Evolutionary conservation across 2,113 vertebrate genomes (phyloP), one percentile per base, ranked within the genome.

Genomic region (Pseudorectes ferrugineus): DNA sequence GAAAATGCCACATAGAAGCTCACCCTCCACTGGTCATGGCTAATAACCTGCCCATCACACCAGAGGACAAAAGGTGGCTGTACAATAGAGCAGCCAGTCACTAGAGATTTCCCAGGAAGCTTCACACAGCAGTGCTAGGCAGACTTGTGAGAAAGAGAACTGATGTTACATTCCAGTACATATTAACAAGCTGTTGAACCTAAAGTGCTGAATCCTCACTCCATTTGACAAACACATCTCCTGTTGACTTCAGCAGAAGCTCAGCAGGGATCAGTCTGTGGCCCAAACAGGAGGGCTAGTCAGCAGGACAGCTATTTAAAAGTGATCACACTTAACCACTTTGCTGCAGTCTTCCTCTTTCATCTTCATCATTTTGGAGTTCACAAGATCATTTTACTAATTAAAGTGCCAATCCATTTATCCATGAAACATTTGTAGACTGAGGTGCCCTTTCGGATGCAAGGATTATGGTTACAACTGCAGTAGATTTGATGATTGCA

Each of bases 31-130:
- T 73, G 75, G 85, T 79, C 63, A 82, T 38, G 55, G 40, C 43
- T 86, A 86, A 63, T 83, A 68, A 96, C 70, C 58, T 90, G 70
- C 46, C 72, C 46, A 22, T 95, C 86, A 77, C 52, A 77, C 43
- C 20, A 87, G 62, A 93, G 40, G 76, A 93, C 77, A 93, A 93
- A 96, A 93, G 84, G 46, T 63, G 42, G 59, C n/a, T n/a, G 14
- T 22, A 93, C 74, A 91, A 81, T 19, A 87, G 85, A 81, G 51
- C n/a, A 94, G 95, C 19, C 61, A 63, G 29, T 11, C 72, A 20
- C 62, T 8, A 40, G 45, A 42, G 28, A 19, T 38, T 87, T 83
- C 88, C 67, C 55, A 94, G 87, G 85, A 84, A 84, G 51, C 52
- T 85, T 81, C 89, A 88, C n/a, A 25, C 45, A 59, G 70, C 1